Evolutionary conservation across 1,140 invertebrate genomes (phyloP).

Genomic region (Choristoneura fumiferana): DNA sequence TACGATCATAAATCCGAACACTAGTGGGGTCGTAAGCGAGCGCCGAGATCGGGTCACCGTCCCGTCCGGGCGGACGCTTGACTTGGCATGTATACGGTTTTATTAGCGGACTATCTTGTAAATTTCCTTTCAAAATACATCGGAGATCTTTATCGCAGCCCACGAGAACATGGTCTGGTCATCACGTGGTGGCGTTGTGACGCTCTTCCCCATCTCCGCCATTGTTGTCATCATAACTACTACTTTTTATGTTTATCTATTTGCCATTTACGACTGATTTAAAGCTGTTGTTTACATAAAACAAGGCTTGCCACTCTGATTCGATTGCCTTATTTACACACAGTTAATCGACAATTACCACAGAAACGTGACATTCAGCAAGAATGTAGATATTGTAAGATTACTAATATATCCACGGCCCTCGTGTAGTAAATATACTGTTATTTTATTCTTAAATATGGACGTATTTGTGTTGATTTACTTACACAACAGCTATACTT

Average conservation of each 20-base stretch:
- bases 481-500: too few species aligned
- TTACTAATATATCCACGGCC: slow-evolving; percentile 23
- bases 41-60: slow-evolving; percentile 26
- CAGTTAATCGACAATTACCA: slow-evolving; percentile 42
- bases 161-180: slow-evolving; percentile 41
- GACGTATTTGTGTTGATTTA: too few species aligned
- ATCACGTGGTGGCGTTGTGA: slow-evolving; percentile 27
- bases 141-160: slow-evolving; percentile 56
- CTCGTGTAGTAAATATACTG: neutral
- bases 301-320: slow-evolving; percentile 53
- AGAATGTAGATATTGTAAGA: slow-evolving; percentile 41
- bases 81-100: slow-evolving; percentile 59
- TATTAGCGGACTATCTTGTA: slow-evolving; percentile 66
- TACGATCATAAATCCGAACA: slow-evolving; percentile 60
- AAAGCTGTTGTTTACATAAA: slow-evolving; percentile 58
- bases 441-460: neutral
- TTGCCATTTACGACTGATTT: slow-evolving; percentile 65
- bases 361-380: slow-evolving; percentile 36
- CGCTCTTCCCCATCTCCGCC: slow-evolving; percentile 31
- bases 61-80: slow-evolving; percentile 40
- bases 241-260: slow-evolving; percentile 53
- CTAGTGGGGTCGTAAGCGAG: slow-evolving; percentile 59
- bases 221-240: slow-evolving; percentile 52
- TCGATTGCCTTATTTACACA: slow-evolving; percentile 49
- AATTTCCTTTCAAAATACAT: slow-evolving; percentile 63